These are phyloP conservation scores for Campylomormyrus tamandua DNA, from an alignment of 2,113 vertebrate species.

Conservation along the genomic window DNA sequence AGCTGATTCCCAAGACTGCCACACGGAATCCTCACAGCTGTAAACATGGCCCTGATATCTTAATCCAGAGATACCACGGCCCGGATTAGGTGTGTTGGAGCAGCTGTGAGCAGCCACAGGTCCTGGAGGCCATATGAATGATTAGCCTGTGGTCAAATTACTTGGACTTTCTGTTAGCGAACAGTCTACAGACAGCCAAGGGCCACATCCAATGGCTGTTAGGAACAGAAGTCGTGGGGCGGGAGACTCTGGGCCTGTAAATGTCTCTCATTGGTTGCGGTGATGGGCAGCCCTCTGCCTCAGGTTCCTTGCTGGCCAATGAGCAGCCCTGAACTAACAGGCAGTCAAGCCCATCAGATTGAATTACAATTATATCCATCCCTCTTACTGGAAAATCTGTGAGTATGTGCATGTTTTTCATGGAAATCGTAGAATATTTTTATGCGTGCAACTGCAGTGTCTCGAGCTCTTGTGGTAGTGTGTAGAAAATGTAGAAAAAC, in stretches of 20 bases:
- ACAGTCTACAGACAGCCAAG: neutral
- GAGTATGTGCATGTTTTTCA: neutral
- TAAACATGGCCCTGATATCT: neutral
- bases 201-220: neutral
- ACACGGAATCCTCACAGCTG: neutral
- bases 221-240: neutral
- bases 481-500: neutral
- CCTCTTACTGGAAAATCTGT: neutral
- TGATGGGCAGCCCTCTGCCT: neutral
- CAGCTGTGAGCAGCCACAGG: neutral
- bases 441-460: neutral
- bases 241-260: neutral
- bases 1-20: constrained; percentile 11
- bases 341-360: neutral
- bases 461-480: neutral
- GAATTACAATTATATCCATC: neutral
- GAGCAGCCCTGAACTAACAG: neutral
- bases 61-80: neutral
- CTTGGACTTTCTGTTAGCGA: neutral
- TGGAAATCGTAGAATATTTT: neutral
- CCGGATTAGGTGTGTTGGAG: neutral
- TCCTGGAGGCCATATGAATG: neutral
- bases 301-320: neutral
- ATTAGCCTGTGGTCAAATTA: neutral
- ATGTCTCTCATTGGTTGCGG: neutral